Percentiles rank a stretch among this genome's conserved stretches.
These are phyloP conservation scores for Podarcis cretensis DNA, from an alignment of 2,113 vertebrate genomes.

Conservation along the genomic window DNA sequence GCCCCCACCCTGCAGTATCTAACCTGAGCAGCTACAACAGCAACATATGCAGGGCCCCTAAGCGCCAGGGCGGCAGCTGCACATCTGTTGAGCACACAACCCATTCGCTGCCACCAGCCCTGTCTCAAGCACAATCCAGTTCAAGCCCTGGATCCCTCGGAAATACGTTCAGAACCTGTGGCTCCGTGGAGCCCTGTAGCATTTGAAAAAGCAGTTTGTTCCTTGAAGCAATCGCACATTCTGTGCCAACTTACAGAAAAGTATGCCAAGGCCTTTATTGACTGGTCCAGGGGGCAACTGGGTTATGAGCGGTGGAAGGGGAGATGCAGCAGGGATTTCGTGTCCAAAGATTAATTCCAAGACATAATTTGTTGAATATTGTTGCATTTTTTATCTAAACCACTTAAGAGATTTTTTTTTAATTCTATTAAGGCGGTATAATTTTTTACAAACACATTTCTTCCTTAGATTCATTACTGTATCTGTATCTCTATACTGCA, in stretches of 20 bases:
- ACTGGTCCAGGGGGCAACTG: not conserved
- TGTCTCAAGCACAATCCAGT: not conserved
- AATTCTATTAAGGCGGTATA: too few relatives aligned
- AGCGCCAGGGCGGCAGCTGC: not conserved
- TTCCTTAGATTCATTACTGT: too few relatives aligned
- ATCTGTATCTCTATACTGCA: too few relatives aligned
- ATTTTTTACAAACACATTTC: too few relatives aligned
- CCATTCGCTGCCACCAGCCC: not conserved
- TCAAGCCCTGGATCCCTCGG: not conserved
- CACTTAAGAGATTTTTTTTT: too few relatives aligned
- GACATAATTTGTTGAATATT: too few relatives aligned
- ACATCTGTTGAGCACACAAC: too few relatives aligned
- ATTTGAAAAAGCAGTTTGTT: not conserved
- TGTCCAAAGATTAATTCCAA: not conserved
- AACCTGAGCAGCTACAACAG: not conserved
- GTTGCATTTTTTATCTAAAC: too few relatives aligned
- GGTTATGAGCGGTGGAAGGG: not conserved
- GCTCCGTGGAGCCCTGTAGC: not conserved
- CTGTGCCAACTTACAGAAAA: not conserved
- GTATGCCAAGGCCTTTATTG: not conserved
- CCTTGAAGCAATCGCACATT: not conserved
- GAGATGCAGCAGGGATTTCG: not conserved
- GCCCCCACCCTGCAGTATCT: not conserved
- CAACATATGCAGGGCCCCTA: too few relatives aligned
- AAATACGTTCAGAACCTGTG: not conserved